These are phyloP conservation scores for Psilopogon haemacephalus DNA, from an alignment of 2,113 vertebrate genomes.

Conservation along the genomic window DNA sequence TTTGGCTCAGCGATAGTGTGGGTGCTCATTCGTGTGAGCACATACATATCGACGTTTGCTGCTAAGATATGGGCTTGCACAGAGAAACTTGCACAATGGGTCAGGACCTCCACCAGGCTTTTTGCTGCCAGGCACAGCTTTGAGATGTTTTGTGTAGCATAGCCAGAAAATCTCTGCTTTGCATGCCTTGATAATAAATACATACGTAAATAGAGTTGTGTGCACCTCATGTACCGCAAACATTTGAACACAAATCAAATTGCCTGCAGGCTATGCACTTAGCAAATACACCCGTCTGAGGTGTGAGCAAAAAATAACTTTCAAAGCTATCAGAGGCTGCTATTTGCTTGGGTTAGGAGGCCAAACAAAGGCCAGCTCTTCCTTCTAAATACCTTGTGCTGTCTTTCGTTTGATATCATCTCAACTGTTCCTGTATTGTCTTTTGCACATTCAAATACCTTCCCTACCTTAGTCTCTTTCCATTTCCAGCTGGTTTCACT, in stretches of 20 bases:
- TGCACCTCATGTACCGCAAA: constrained; percentile 3
- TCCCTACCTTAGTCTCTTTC: not conserved
- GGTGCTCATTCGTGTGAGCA: not conserved
- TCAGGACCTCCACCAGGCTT: not conserved
- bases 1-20: not conserved
- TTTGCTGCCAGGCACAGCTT: constrained; percentile 26
- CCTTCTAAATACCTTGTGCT: not conserved
- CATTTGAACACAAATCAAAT: constrained; percentile 43
- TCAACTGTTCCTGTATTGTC: not conserved
- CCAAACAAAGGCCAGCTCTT: not conserved
- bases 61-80: not conserved
- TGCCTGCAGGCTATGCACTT: not conserved
- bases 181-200: constrained; percentile 21
- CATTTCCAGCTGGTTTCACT: constrained; percentile 15
- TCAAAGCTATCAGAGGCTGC: constrained; percentile 25
- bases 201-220: not conserved
- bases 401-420: constrained; percentile 13
- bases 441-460: constrained; percentile 26
- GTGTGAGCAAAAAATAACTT: constrained; percentile 22
- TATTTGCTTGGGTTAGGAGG: constrained; percentile 7
- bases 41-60: not conserved
- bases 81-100: not conserved
- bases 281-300: constrained; percentile 7
- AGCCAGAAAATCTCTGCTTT: constrained; percentile 2
- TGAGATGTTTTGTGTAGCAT: constrained; percentile 1